Base-by-base conservation (phyloP, 2,113 vertebrate species). In the Orthonyx spaldingii region DNA sequence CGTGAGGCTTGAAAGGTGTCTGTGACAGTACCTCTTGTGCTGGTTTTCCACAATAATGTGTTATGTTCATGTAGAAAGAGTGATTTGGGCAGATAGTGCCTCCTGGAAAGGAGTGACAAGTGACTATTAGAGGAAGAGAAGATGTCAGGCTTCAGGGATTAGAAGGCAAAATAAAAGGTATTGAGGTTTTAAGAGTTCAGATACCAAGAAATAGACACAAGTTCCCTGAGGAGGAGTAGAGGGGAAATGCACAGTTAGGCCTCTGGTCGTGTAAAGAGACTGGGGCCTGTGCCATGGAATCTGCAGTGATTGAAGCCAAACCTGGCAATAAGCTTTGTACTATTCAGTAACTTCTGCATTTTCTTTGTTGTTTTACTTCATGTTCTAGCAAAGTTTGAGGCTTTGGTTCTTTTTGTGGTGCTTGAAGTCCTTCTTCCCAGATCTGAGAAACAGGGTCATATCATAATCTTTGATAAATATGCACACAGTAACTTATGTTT, bases 401-500 rank as follows among this genome's bases (percentile, higher is more conserved):
- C 26, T 79, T 50, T 59, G 26, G 12, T 44, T 84, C 6, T 65
- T 82, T 70, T 56, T 85, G 41, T 66, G 16, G 4, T 56, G 14
- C 39, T 61, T 71, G 24, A 83, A 39, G 8, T 78, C 19, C 4
- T 74, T 81, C 24, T 75, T 90, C 13, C 15, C 22, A 46, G 10
- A 47, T 56, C 24, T 56, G 63, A 94, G 50, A 83, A 69, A 39
- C 11, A 16, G 24, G 44, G 53, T 77, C 20, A 12, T 17, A 28
- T 88, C 22, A 28, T 14, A 17, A 49, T 68, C 49, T 39, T 30
- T 44, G 28, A 39, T 85, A 19, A 55, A 76, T 64, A 23, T 53
- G 33, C 46, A 13, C 2, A 4, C 28, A 11, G 24, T 72, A 60
- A 52, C 18, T 64, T 86, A 4, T 0, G 0, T 70, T 52, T 56